Conservation (phyloP, 2,888 invertebrate genomes). For the Diarsia brunnea region DNA sequence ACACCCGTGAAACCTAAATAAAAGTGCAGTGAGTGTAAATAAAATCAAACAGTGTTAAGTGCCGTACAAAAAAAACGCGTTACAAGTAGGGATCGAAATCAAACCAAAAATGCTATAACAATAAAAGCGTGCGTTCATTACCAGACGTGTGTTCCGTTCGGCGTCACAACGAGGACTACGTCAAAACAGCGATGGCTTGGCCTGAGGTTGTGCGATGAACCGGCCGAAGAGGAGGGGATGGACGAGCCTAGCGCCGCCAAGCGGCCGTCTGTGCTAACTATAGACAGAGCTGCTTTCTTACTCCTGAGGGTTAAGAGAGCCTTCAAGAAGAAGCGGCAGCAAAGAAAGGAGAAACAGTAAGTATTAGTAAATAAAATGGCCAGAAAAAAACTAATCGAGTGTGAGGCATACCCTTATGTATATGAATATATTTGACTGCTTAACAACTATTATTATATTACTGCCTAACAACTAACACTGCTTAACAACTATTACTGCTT, state of each 20-base stretch:
- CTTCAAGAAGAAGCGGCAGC: conserved; percentile 97
- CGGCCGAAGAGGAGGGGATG: conserved; percentile 85
- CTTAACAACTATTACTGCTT: too few relatives aligned
- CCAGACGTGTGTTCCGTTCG: conserved; percentile 64
- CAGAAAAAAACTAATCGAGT: background rate
- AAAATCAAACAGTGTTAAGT: conserved; percentile 17
- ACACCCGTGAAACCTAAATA: conserved; percentile 3
- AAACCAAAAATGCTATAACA: conserved; percentile 53
- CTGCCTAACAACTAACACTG: too few relatives aligned
- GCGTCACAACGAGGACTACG: conserved; percentile 82
- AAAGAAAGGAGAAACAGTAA: conserved; percentile 96
- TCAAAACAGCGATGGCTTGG: conserved; percentile 89
- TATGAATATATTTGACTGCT: too few relatives aligned
- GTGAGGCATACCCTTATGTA: too few relatives aligned
- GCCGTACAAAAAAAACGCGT: conserved; percentile 1
- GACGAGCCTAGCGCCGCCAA: conserved; percentile 87
- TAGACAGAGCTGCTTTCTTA: conserved; percentile 97
- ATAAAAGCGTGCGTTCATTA: conserved; percentile 50
- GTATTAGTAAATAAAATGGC: conserved; percentile 74
- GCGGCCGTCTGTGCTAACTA: conserved; percentile 93
- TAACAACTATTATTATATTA: too few relatives aligned
- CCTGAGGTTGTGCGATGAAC: conserved; percentile 90
- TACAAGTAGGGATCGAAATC: background rate
- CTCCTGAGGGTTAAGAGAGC: conserved; percentile 96
- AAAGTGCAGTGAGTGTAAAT: conserved; percentile 7